Evolutionary conservation across 2,113 vertebrate genomes (phyloP), one percentile per base, ranked within the genome.

Genomic region (Callopanchax toddi): DNA sequence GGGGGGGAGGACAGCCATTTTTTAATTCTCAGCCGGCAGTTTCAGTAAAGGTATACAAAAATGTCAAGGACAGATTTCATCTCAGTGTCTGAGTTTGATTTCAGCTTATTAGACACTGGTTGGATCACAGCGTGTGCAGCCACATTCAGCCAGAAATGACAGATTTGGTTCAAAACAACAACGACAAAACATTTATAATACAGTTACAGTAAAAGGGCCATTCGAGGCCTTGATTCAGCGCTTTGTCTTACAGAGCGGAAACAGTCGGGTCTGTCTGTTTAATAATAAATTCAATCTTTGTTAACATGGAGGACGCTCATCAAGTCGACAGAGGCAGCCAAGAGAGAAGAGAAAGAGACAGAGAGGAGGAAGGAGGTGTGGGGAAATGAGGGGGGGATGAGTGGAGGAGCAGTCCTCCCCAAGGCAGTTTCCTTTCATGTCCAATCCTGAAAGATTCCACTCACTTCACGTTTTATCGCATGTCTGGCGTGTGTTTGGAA

Each of bases 221-320:
- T 44, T 23, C 59, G 52, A 23, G 59, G 49, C 44, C 69, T 75
- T 64, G 67, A 68, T 78, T 76, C 51, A 18, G 32, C 2, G 0
- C 42, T 60, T 51, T 48, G 51, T 60, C 49, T 71, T 49, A 55
- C 46, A 67, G 65, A 53, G 40, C 34, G 20, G 51, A 78, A 81
- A 64, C 64, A 74, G 72, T 71, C 39, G 6, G 40, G 48, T 11
- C 39, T 53, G 76, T 69, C 74, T 73, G 36, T 74, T 87, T 73
- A 82, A 87, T 82, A 84, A 77, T 78, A 74, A 81, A 84, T 79
- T 56, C 40, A 74, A 68, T 67, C 74, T 63, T 42, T 67, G 71
- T 82, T 83, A 80, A 83, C 65, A 65, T 72, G 6, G 43, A 48
- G 61, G 58, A 48, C 16, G 4, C 67, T 82, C 66, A 78, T 58